Evolutionary conservation across 2,113 vertebrate genomes (phyloP), one percentile per base, ranked within the genome.

Genomic region (Jacana jacana): DNA sequence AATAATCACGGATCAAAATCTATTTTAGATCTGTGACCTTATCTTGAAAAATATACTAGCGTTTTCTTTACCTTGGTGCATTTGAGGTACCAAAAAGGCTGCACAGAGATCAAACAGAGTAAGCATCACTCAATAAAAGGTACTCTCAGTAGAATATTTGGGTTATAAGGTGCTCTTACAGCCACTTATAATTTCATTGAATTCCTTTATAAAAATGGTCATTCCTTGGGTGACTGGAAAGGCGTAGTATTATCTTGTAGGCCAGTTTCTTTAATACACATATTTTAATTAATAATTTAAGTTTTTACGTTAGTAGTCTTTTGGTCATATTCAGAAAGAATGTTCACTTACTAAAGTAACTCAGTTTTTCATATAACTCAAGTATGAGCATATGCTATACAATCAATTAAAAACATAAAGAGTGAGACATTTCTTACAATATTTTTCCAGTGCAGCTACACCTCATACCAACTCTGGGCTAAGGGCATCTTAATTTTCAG

Each of bases 1-100:
- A 96, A 85, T 94, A 96, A 91, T 88, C 42, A 46, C 30, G 86
- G 81, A 95, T 93, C 88, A 97, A 96, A 94, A 92, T 55, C 64
- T 96, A 17, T 93, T 93, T 94, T 83, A 91, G 27, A 57, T 78
- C 78, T 81, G 55, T 97, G 86, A 93, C 84, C 81, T 96, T 94
- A 93, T 76, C 51, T 68, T 94, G 82, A 73, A 96, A 91, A 91
- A 93, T 88, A 88, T 48, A 73, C 57, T 63, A 42, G 15, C 0
- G 0, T 78, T 93, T 91, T 84, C 57, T 69, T 95, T 97, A 91
- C 91, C 79, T 93, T 6, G 0, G 52, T 91, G 80, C 80, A 86
- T 95, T 72, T 86, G 94, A 92, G 64, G 52, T 80, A 87, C 63
- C 30, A 73, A 83, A 95, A 92, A 94, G 79, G 10, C 63, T 86